phyloP scores from a whole-genome alignment of 2,888 invertebrate genomes.

The Allolobophora icterica region DNA sequence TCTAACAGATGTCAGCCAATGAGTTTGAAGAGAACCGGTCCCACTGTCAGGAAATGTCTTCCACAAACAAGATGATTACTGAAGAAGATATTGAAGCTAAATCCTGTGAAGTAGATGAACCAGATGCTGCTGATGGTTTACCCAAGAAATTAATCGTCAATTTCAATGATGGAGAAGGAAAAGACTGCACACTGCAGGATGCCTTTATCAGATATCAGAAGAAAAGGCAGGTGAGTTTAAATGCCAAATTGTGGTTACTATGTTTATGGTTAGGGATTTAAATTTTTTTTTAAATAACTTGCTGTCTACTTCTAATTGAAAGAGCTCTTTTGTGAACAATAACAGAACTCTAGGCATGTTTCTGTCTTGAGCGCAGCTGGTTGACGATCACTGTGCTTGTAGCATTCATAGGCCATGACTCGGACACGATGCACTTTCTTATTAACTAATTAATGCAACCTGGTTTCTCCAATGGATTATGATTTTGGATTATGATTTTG shows the following conservation, averaged over 20 bases:
- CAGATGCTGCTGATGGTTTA: not conserved
- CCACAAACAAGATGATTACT: not conserved
- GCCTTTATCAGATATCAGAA: conserved; percentile 43
- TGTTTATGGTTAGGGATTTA: not conserved
- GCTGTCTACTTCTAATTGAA: not conserved
- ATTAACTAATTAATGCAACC: not conserved
- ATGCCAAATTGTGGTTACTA: not conserved
- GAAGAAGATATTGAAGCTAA: not conserved
- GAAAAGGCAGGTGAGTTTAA: conserved; percentile 32
- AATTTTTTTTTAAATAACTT: too few species aligned
- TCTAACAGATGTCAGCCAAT: not conserved
- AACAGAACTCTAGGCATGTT: not conserved
- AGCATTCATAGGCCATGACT: not conserved
- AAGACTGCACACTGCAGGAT: conserved; percentile 37
- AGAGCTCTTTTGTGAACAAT: not conserved
- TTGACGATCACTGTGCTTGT: not conserved
- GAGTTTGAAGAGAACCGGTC: not conserved
- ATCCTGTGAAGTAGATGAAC: not conserved
- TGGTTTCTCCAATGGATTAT: too few species aligned
- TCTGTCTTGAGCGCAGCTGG: not conserved
- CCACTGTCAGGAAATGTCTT: not conserved
- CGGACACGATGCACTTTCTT: not conserved
- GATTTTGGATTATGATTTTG: too few species aligned
- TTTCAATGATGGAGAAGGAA: conserved; percentile 26
- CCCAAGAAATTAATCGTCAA: not conserved